Conservation (phyloP, 2,113 vertebrate species). For the Pan troglodytes region NHGRI_mPanTro3-v2.1_pri NC_072403.2:25361001-25361500, state of each 20-base stretch:
- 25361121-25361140: neutral
- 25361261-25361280: neutral
- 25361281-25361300: neutral
- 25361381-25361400: neutral
- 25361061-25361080: neutral
- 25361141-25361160: neutral
- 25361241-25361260: neutral
- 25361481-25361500: neutral
- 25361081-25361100: neutral
- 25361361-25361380: neutral
- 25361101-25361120: neutral
- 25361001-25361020: neutral
- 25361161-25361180: neutral
- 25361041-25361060: neutral
- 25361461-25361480: neutral
- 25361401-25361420: neutral
- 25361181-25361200: neutral
- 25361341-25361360: neutral
- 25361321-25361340: neutral
- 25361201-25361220: neutral
- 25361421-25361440: neutral
- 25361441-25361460: neutral
- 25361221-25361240: neutral
- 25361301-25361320: neutral
- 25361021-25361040: neutral